Conservation (phyloP, 2,797 vertebrate species). For the Microctenopoma steveboyesi region DNA sequence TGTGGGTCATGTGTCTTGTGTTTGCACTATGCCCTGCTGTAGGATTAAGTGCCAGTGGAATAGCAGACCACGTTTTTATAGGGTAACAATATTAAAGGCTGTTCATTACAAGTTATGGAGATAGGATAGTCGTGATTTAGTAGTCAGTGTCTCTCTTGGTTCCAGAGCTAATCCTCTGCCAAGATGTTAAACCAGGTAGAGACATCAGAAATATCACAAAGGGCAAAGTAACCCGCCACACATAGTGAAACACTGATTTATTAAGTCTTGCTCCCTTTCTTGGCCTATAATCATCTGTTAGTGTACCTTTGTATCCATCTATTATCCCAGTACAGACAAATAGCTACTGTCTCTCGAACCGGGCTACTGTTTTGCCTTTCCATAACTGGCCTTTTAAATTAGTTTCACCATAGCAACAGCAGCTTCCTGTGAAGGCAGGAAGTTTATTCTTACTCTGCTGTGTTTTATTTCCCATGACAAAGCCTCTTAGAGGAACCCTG, state of each 20-base stretch:
- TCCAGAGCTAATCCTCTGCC: conserved; percentile 46
- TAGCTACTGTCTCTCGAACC: conserved; percentile 21
- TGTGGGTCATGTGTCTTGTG: conserved; percentile 27
- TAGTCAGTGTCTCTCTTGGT: conserved; percentile 30
- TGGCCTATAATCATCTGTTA: conserved; percentile 13
- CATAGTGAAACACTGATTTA: not conserved
- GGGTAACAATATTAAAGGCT: conserved; percentile 71
- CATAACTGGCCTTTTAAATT: conserved; percentile 52
- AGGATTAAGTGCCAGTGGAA: conserved; percentile 53
- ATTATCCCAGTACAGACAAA: conserved; percentile 22
- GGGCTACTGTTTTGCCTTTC: conserved; percentile 29
- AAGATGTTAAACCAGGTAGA: conserved; percentile 41
- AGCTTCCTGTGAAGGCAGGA: conserved; percentile 68
- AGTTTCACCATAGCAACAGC: conserved; percentile 63
- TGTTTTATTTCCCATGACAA: conserved; percentile 75
- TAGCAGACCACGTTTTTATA: conserved; percentile 51
- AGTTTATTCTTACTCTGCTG: conserved; percentile 70
- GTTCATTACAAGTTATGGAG: conserved; percentile 65
- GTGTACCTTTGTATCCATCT: conserved; percentile 15
- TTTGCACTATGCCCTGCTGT: conserved; percentile 50
- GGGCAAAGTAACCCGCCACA: conserved; percentile 19
- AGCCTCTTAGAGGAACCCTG: conserved; percentile 58
- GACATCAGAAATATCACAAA: conserved; percentile 19
- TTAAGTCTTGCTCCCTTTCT: not conserved
- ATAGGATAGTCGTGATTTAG: conserved; percentile 56